Conservation (phyloP, 1,140 invertebrate species). For the Sycophila sp. region DNA sequence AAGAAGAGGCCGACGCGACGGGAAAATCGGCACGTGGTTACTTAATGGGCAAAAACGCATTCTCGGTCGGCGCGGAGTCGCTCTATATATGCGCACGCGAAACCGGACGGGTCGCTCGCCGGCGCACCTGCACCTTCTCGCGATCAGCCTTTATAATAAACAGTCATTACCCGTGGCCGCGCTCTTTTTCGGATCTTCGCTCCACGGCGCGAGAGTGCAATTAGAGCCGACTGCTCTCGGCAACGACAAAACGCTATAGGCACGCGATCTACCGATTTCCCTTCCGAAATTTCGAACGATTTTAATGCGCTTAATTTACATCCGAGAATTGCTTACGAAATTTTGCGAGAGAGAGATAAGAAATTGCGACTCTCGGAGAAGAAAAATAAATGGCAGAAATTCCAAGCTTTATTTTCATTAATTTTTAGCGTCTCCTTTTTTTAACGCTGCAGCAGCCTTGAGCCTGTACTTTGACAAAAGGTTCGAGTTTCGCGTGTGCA, state of each 20-base stretch:
- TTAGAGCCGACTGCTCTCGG: neutral
- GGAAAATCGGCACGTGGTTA: slow-evolving; percentile 15
- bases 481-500: too few species aligned
- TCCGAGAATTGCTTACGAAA: neutral
- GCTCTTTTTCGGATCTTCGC: neutral
- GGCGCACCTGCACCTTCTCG: slow-evolving; percentile 46
- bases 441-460: too few species aligned
- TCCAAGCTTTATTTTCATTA: too few species aligned
- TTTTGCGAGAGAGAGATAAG: neutral
- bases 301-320: neutral
- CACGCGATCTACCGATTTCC: slow-evolving; percentile 21
- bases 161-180: slow-evolving; percentile 42
- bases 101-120: neutral
- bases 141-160: slow-evolving; percentile 50
- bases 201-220: neutral
- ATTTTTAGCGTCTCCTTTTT: too few species aligned
- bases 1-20: neutral
- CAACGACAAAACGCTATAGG: slow-evolving; percentile 37
- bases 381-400: too few species aligned
- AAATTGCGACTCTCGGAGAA: too few species aligned
- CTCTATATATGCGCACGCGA: slow-evolving; percentile 1
- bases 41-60: neutral
- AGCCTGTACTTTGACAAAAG: too few species aligned
- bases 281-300: neutral
- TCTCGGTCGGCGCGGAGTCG: neutral